Evolutionary conservation across 2,888 invertebrate species (phyloP), one percentile per base, ranked within the genome.

Genomic region (Abscondita cerata): DNA sequence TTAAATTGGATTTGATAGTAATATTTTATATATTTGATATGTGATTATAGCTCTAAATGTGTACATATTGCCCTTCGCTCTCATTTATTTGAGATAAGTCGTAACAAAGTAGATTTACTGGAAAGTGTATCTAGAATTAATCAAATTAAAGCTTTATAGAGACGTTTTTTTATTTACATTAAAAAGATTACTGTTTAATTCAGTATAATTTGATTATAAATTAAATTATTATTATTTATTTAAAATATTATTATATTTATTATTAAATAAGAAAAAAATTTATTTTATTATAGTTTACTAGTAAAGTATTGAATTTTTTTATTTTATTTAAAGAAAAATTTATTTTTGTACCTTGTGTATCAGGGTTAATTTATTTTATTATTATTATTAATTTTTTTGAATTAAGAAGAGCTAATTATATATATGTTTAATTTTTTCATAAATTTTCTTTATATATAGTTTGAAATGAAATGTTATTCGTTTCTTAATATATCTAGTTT

Each of bases 1-100:
- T 83, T 73, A 87, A 87, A 74, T 77, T 84, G 87, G 87, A 87
- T 87, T 88, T 87, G 84, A 85, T 81, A 83, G 85, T 87, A 87
- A 87, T 84, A 25, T 2, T 25, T 4, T 25, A 25, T 25, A 25
- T 25, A 25, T 25, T 4, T 25, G 6, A 4, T 4, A 2, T 25
- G 6, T 25, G 25, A 25, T 25, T 25, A 4, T 25, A 25, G 84
- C 83, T 81, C 85, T 88, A 83, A 84, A 84, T 86, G 87, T 87
- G 88, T 84, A 89, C 89, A 89, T 84, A 90, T 89, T 86, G 89
- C 89, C 89, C 89, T 88, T 89, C 89, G 82, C 87, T 89, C 87
- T 88, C 86, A 83, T 83, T 81, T 83, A 87, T 73, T 81, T 86
- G 85, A 82, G 87, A 89, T 86, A 90, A 89, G 89, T 89, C 89